Conservation (phyloP, 2,113 vertebrate species). For the Mandrillus leucophaeus region DNA sequence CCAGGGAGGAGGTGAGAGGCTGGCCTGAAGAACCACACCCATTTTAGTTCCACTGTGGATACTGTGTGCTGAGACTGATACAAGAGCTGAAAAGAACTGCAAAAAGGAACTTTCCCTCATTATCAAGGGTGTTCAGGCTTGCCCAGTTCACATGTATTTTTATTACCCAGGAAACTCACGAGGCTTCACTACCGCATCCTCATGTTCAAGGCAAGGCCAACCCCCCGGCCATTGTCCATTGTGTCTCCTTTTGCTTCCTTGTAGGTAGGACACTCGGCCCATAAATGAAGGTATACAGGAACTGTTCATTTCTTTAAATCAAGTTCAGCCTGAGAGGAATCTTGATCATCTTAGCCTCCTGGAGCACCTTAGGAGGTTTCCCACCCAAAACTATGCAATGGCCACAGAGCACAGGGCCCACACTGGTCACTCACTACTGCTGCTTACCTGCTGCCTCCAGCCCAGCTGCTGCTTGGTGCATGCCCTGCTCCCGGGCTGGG, state of each 20-base stretch:
- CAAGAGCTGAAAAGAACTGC: accelerated
- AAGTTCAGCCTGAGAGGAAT: neutral
- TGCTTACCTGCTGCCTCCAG: neutral
- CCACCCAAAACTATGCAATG: accelerated
- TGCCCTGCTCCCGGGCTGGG: no score
- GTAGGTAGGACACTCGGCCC: neutral
- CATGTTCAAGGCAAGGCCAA: accelerated
- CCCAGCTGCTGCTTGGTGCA: neutral
- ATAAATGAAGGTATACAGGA: no score
- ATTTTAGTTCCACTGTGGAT: accelerated
- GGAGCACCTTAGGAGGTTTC: neutral
- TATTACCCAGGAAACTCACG: accelerated
- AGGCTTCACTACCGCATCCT: accelerated
- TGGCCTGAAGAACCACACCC: neutral
- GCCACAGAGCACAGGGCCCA: accelerated
- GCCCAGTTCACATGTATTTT: accelerated
- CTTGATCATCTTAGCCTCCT: neutral
- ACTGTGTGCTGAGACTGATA: accelerated
- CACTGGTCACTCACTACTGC: no score
- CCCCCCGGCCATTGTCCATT: accelerated
- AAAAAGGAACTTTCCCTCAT: neutral
- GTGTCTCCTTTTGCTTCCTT: no score
- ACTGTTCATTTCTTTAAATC: neutral
- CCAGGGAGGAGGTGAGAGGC: accelerated
- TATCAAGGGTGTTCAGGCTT: neutral